Base-by-base conservation (phyloP, 2,113 vertebrate genomes). In the Oncorhynchus keta region DNA sequence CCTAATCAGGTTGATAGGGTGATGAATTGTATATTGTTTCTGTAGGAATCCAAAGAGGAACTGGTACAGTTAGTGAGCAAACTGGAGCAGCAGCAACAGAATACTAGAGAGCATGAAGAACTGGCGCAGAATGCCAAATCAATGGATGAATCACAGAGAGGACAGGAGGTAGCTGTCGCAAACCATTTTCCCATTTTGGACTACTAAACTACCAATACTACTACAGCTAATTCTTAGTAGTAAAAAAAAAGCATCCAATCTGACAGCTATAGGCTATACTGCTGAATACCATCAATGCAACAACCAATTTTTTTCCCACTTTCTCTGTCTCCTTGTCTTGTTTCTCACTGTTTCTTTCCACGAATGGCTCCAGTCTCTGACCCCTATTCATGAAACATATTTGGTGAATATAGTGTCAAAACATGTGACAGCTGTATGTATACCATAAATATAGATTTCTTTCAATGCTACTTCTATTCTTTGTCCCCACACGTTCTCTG, bases 111-210 rank as follows among this genome's bases (percentile, higher is more conserved):
- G 55, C 18, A 76, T 76, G 62, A 72, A 4, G 45, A 45, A 14
- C 49, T 20, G 1, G 77, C 26, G 8, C 49, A 78, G 3, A 84
- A 66, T 74, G 3, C 68, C 2, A 51, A 51, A 22, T 55, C 1
- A 18, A 22, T 72, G 68, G 70, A 68, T 0, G 49, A 16, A 11
- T 49, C 35, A 6, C 30, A 57, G 0, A 81, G 2, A 72, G 39
- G 73, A 30, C 80, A 35, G 1, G 84, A 90, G 85, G 90, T 92
- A 61, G 78, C 64, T 39, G 39, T 39, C 39, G 39, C 39, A 61
- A 20, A 51, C 49, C 3, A 16, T 4, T 51, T 51, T 5, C 4
- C 49, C 49, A 16, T 51, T 16, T 51, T 13, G 14, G 14, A 51
- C 12, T 14, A 16, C 14, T 16, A 51, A 14, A 39, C 39, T 39